Conservation (phyloP, 2,888 invertebrate genomes). For the Petrolisthes manimaculis region DNA sequence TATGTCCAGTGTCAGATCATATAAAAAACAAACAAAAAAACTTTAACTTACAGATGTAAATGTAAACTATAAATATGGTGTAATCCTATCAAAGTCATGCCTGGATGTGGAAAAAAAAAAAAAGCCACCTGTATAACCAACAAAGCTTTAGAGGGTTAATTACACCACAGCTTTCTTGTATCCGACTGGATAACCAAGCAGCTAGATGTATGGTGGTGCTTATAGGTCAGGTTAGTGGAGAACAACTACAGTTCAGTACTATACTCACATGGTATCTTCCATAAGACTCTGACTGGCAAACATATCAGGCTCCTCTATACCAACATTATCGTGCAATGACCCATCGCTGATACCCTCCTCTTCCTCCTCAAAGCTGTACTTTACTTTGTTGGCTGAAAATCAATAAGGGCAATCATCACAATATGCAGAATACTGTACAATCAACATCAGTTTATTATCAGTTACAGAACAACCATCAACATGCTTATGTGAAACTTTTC, state of each 20-base stretch:
- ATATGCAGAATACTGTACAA: too few species aligned
- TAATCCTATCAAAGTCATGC: too few species aligned
- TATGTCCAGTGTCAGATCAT: too few species aligned
- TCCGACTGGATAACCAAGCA: neutral
- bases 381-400: slow-evolving; percentile 55
- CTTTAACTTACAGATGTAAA: too few species aligned
- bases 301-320: slow-evolving; percentile 54
- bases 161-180: neutral
- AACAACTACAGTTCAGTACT: neutral
- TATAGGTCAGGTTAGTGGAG: neutral
- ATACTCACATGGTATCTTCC: slow-evolving; percentile 38
- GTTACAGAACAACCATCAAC: too few species aligned
- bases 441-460: too few species aligned
- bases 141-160: neutral
- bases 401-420: neutral
- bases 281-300: slow-evolving; percentile 34
- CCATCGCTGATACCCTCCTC: slow-evolving; percentile 31
- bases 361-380: slow-evolving; percentile 53
- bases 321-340: slow-evolving; percentile 57
- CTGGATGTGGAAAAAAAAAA: too few species aligned
- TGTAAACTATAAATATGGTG: too few species aligned
- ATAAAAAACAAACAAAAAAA: too few species aligned
- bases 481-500: too few species aligned
- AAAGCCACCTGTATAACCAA: too few species aligned
- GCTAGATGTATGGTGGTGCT: neutral